Percentiles rank a stretch among this genome's conserved stretches.
Conservation (phyloP, 2,113 vertebrate species). For the Channa argus region DNA sequence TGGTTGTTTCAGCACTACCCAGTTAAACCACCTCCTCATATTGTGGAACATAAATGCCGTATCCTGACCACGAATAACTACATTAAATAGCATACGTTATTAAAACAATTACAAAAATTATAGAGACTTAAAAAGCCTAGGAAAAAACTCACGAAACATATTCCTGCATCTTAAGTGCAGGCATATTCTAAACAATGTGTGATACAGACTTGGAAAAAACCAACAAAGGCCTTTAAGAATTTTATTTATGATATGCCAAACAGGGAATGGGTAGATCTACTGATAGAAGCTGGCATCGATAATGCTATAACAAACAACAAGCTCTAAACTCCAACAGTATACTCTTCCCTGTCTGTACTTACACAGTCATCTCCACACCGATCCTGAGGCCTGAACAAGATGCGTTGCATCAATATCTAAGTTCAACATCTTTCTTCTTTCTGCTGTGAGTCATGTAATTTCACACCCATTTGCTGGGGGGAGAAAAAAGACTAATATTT, state of each 20-base stretch:
- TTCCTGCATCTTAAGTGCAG: too few species aligned
- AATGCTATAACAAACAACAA: conserved; percentile 4
- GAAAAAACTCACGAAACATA: too few species aligned
- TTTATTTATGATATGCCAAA: conserved; percentile 25
- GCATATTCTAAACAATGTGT: too few species aligned
- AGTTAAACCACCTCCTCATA: too few species aligned
- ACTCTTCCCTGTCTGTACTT: neutral
- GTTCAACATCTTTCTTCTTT: conserved; percentile 6
- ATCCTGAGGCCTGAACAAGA: conserved; percentile 30
- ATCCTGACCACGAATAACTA: too few species aligned
- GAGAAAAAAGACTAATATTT: conserved; percentile 6
- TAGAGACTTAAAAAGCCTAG: too few species aligned
- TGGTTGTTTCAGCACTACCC: too few species aligned
- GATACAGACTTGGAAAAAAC: neutral
- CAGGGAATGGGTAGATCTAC: conserved; percentile 1
- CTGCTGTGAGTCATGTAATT: conserved; percentile 12
- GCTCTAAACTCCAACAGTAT: conserved; percentile 6
- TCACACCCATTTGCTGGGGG: conserved; percentile 9
- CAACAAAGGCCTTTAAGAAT: conserved; percentile 1
- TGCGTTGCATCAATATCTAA: conserved; percentile 9
- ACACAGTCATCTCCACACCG: conserved; percentile 5
- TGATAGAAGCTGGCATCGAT: conserved; percentile 1
- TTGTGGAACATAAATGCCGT: too few species aligned
- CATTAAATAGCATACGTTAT: too few species aligned
- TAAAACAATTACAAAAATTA: too few species aligned